Base-by-base conservation (phyloP, 2,113 vertebrate genomes). In the Chaetura pelagica region DNA sequence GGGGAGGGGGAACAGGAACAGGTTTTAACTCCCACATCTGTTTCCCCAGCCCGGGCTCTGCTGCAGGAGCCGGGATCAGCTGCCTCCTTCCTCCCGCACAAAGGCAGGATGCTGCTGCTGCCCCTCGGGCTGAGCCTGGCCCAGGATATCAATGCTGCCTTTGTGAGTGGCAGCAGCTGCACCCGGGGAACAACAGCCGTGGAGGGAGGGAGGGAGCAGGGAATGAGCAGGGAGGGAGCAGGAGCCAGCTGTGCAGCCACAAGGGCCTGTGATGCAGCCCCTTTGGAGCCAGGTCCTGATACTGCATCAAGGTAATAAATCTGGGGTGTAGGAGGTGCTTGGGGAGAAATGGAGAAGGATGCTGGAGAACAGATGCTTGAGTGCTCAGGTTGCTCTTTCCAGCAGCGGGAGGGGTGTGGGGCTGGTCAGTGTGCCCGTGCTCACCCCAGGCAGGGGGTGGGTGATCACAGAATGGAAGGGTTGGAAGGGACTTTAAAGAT, bases 141-240 rank as follows among this genome's bases (percentile, higher is more conserved):
- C 24, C 40, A 2, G 0, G 4, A 9, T 3, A 2, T 8, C 38
- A 11, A 0, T 3, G 61, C 4, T 1, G 32, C 57, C 61, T 66
- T 27, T n/a, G 77, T 68, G 91, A 2, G 0, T 5, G 5, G 15
- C 6, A 3, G 5, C 49, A 15, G 76, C 75, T 12, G 68, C 0
- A 6, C 2, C 10, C 2, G 5, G 32, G 6, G 23, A 17, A 7
- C 27, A 2, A 3, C 15, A 1, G 32, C 1, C 21, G 0, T 5
- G 9, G 32, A 2, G 4, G 40, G 40, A 42, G 2, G 3, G 78
- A 46, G 16, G 44, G 48, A 48, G 18, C 40, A 42, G 20, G 48
- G 48, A 48, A 3, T 1, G 20, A 21, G 64, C 8, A 0, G 18
- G 81, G 62, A 75, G 26, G 1, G 15, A 54, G 42, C 61, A 1